Evolutionary conservation across 2,797 vertebrate species (phyloP).

Genomic region (Gastrophryne carolinensis): DNA sequence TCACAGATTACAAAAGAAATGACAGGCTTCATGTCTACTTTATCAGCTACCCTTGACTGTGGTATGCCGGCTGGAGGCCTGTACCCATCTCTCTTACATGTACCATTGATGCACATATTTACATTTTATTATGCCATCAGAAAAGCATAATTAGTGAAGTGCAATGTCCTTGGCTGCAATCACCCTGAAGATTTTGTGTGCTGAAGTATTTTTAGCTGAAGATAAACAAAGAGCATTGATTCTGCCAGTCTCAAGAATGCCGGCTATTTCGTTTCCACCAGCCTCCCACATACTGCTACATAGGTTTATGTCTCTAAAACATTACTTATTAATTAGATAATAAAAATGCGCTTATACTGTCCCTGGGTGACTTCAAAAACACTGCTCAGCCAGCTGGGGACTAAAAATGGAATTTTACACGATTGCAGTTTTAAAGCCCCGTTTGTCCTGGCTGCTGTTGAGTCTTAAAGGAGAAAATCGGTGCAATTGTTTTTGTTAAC

Average conservation of each 20-base stretch:
- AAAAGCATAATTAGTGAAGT: neutral
- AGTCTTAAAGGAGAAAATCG: no score
- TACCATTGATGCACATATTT: constrained; percentile 4
- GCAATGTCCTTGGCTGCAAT: constrained; percentile 23
- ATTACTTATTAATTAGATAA: constrained; percentile 34
- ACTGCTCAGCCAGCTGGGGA: neutral
- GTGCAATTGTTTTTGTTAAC: no score
- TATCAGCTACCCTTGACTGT: no score
- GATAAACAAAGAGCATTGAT: neutral
- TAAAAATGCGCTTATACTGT: constrained; percentile 16
- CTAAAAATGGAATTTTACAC: neutral
- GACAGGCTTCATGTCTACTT: no score
- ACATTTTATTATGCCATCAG: constrained; percentile 11
- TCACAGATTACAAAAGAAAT: no score
- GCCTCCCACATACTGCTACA: constrained; percentile 19
- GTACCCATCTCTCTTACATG: no score
- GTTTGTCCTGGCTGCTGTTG: no score
- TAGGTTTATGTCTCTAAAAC: constrained; percentile 15
- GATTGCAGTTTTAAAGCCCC: no score
- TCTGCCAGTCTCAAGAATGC: neutral
- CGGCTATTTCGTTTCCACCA: neutral
- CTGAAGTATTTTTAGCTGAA: constrained; percentile 3
- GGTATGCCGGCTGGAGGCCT: no score
- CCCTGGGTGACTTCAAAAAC: neutral
- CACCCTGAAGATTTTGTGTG: neutral